A percentile compares a stretch with the other conserved stretches of the same genome.
These are phyloP conservation scores for Apamea crenata DNA, from an alignment of 2,888 invertebrate species.

Conservation along the genomic window DNA sequence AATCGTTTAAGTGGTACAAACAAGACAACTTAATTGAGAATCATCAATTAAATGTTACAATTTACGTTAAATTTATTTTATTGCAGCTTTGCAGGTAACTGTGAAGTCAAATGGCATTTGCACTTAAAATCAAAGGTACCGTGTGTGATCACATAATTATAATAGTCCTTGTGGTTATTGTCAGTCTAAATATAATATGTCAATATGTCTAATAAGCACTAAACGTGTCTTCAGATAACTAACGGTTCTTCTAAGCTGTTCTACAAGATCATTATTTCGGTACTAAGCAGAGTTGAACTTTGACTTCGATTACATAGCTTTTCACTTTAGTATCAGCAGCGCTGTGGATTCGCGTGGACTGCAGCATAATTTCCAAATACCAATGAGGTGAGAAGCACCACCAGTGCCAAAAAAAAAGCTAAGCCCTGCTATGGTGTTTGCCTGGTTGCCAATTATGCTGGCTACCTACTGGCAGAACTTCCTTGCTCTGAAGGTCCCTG, in stretches of 20 bases:
- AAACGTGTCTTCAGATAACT: neutral
- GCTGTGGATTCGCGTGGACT: neutral
- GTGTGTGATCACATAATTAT: constrained; percentile 1
- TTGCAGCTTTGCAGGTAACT: neutral
- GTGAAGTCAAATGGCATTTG: neutral
- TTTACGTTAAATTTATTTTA: constrained; percentile 10
- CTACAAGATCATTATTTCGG: constrained; percentile 1
- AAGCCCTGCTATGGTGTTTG: neutral
- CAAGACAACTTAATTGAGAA: neutral
- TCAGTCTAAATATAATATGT: neutral
- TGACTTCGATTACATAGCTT: neutral
- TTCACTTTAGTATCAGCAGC: neutral
- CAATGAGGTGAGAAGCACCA: neutral
- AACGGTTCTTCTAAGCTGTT: constrained; percentile 8
- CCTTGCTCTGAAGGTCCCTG: neutral
- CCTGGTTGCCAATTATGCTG: neutral
- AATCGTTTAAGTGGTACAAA: neutral
- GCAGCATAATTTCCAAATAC: neutral
- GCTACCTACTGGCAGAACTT: neutral
- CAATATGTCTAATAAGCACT: neutral
- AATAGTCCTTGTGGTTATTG: constrained; percentile 14
- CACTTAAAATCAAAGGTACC: constrained; percentile 9
- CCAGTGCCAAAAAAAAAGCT: neutral
- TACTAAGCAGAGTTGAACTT: neutral
- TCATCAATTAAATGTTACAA: neutral